Evolutionary conservation across 2,113 vertebrate genomes (phyloP), one percentile per base, ranked within the genome.

Genomic region (Cavia porcellus): DNA sequence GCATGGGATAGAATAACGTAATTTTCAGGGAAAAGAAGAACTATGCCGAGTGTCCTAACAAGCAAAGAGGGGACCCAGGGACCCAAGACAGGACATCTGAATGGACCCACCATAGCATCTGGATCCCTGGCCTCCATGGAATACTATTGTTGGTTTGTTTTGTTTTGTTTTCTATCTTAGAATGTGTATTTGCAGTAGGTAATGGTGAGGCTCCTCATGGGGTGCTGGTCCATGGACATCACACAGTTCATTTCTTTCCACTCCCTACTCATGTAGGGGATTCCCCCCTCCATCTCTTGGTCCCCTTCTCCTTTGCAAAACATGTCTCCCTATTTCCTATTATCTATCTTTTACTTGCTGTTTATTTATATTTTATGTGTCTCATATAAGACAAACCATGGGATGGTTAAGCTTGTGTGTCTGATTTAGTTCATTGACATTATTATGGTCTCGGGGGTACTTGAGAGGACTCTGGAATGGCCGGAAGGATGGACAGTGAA

Each of bases 21-120:
- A 10, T 25, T n/a, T 47, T 35, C 77, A 50, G 74, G 82, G 45
- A 74, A 30, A 96, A 62, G 50, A 68, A 47, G 12, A 85, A 68
- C 6, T 22, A 15, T 24, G 22, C 0, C 55, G 19, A 84, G 17
- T 61, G 13, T 14, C 42, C 42, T 57, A 20, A 19, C 55, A 81
- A 86, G 30, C 30, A 57, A 90, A 13, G 47, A 86, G 14, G 57
- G 32, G 32, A 50, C 19, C 9, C 32, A 28, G 80, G 91, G 62
- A 80, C n/a, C 85, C 42, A 35, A 38, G 17, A 52, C 14, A 52
- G 35, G 30, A 14, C 5, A 38, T 14, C 20, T 55, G 25, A 52
- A 30, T 0, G 1, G 42, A 20, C 50, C 4, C 8, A 5, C 35
- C 42, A 0, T 28, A n/a, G 25, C 55, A 57, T 13, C 1, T 19